Conservation (phyloP, 2,888 invertebrate genomes). For the Aphidoletes aphidimyza region DNA sequence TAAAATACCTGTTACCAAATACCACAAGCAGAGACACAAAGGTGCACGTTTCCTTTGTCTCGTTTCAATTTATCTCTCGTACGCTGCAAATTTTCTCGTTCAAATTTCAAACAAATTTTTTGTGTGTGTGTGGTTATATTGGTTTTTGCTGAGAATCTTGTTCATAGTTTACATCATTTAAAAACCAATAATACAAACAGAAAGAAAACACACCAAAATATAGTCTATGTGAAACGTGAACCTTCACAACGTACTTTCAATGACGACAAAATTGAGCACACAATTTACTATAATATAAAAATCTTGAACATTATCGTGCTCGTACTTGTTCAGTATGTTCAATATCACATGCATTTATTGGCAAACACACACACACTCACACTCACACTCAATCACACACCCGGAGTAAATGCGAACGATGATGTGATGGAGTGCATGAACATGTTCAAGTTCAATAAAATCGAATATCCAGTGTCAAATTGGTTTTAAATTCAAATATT, state of each 20-base stretch:
- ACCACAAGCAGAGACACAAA: not conserved
- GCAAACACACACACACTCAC: too few species aligned
- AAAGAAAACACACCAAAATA: too few species aligned
- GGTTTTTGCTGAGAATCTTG: too few species aligned
- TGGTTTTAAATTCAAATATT: constrained; percentile 51
- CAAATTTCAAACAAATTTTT: constrained; percentile 19
- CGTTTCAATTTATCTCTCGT: not conserved
- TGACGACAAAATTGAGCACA: not conserved
- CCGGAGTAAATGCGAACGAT: constrained; percentile 28
- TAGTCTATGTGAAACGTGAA: not conserved
- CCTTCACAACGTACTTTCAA: too few species aligned
- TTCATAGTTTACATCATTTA: too few species aligned
- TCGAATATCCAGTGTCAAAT: constrained; percentile 51
- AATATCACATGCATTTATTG: constrained; percentile 31
- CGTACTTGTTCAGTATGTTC: not conserved
- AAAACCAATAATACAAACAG: too few species aligned
- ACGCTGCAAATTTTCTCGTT: not conserved
- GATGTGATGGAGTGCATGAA: constrained; percentile 43
- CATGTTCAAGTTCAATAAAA: constrained; percentile 49
- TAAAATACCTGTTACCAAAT: not conserved
- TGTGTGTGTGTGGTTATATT: not conserved
- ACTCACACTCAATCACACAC: too few species aligned
- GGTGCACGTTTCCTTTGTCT: not conserved
- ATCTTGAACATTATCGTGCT: not conserved
- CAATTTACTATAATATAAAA: not conserved